phyloP scores from a whole-genome alignment of 2,797 vertebrate species.

The Zenarchopterus dispar region DNA sequence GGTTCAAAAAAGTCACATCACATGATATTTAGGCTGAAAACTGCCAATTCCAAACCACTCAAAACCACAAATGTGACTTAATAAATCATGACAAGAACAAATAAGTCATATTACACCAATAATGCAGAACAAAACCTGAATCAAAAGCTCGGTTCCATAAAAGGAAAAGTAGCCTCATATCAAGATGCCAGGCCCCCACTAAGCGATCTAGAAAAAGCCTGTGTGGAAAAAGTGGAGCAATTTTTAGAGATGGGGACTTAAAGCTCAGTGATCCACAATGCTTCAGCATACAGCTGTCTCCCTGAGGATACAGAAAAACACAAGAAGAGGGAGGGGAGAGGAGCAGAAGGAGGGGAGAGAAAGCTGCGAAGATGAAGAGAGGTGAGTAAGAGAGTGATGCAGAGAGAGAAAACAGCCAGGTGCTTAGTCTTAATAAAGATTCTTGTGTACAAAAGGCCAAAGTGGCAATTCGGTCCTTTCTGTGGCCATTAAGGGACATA shows the following conservation, averaged over 20 bases:
- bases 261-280: slow-evolving; percentile 79
- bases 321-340: slow-evolving; percentile 7
- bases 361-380: slow-evolving; percentile 27
- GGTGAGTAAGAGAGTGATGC: slow-evolving; percentile 47
- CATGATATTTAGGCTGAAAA: not conserved
- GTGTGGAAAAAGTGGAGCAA: slow-evolving; percentile 45
- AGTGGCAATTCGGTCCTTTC: slow-evolving; percentile 11
- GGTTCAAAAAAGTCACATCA: slow-evolving; percentile 1
- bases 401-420: slow-evolving; percentile 46
- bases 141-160: slow-evolving; percentile 27
- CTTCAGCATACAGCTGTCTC: slow-evolving; percentile 61
- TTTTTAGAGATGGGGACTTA: slow-evolving; percentile 65
- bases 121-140: slow-evolving; percentile 37
- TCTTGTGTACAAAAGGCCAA: slow-evolving; percentile 61
- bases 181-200: slow-evolving; percentile 24
- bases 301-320: slow-evolving; percentile 60
- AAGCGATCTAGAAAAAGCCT: slow-evolving; percentile 39
- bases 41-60: slow-evolving; percentile 5
- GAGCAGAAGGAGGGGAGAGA: not conserved
- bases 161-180: slow-evolving; percentile 35
- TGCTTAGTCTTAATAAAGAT: slow-evolving; percentile 60
- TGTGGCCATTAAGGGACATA: slow-evolving; percentile 4
- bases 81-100: slow-evolving; percentile 31
- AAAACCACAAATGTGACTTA: slow-evolving; percentile 16
- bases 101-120: slow-evolving; percentile 39